Conservation (phyloP, 2,797 vertebrate species). For the Buphagus erythrorhynchus region DNA sequence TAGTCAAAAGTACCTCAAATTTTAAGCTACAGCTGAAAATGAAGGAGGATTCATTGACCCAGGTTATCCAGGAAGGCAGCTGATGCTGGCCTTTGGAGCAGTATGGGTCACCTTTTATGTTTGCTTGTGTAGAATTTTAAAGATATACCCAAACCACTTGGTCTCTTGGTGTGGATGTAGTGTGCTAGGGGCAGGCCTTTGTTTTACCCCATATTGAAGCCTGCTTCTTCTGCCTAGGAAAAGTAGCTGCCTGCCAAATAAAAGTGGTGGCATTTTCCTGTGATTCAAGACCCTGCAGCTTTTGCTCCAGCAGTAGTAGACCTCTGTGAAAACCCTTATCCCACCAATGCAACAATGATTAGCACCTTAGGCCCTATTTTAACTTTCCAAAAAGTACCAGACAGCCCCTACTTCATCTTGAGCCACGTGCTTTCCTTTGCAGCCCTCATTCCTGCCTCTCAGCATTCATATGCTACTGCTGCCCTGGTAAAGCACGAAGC, state of each 20-base stretch:
- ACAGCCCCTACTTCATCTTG: background rate
- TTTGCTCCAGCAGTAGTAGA: background rate
- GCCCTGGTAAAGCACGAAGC: background rate
- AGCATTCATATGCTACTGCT: background rate
- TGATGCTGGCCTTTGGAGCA: background rate
- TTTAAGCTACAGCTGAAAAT: background rate
- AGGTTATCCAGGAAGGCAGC: background rate
- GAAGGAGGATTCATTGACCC: background rate
- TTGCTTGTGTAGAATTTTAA: background rate
- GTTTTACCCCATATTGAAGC: background rate
- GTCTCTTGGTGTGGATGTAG: background rate
- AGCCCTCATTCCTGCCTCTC: background rate
- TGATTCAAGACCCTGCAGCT: background rate
- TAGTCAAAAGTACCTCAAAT: background rate
- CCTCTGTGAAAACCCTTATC: background rate
- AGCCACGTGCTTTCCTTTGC: background rate
- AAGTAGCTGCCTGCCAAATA: background rate
- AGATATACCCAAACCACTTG: background rate
- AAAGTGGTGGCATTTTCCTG: background rate
- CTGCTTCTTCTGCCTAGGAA: background rate
- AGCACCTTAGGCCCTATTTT: background rate
- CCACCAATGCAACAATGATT: background rate
- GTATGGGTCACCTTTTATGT: background rate
- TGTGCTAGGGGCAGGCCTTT: background rate
- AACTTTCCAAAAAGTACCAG: background rate